Base-by-base conservation (phyloP, 2,113 vertebrate species). In the Oriolus oriolus region DNA sequence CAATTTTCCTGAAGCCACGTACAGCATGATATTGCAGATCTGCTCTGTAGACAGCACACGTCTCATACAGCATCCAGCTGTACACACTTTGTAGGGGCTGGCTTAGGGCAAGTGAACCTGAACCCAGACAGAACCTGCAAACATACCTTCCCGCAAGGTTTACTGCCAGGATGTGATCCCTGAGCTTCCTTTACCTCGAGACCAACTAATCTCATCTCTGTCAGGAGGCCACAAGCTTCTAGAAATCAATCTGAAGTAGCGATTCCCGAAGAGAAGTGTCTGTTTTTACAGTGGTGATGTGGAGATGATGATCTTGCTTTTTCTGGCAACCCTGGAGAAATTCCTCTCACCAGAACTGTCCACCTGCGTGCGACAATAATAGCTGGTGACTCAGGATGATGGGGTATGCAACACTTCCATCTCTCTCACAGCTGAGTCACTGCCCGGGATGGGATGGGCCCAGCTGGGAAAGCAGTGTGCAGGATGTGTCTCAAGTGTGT, bases 391-490 rank as follows among this genome's bases (percentile, higher is more conserved):
- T 97, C 93, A 96, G 85, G 76, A 27, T 2, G 17, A 30, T 35
- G 3, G 79, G 33, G 69, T 96, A 41, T 92, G 79, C 0, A 10
- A 84, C 95, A 93, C 84, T 96, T 96, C 95, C 92, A 96, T 93
- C 63, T 33, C 89, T 87, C 61, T 87, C 79, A 65, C 60, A 44
- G 86, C 52, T 96, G 96, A 96, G 95, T 96, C 96, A 96, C 85
- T 2, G 10, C 64, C 73, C 0, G 80, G 84, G 95, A 88, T 93
- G 93, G 96, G 95, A 56, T 90, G 86, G 93, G 96, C 83, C 92
- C 93, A 96, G 95, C 95, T 95, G 93, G 95, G 83, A 93, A 97
- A 96, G 92, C 90, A 92, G 56, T 35, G 74, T 50, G 80, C 96
- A 97, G 96, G 96, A 97, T 96, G 90, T 95, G 69, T 84, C 89